Base-by-base conservation (phyloP, 2,113 vertebrate species). In the Tichodroma muraria region DNA sequence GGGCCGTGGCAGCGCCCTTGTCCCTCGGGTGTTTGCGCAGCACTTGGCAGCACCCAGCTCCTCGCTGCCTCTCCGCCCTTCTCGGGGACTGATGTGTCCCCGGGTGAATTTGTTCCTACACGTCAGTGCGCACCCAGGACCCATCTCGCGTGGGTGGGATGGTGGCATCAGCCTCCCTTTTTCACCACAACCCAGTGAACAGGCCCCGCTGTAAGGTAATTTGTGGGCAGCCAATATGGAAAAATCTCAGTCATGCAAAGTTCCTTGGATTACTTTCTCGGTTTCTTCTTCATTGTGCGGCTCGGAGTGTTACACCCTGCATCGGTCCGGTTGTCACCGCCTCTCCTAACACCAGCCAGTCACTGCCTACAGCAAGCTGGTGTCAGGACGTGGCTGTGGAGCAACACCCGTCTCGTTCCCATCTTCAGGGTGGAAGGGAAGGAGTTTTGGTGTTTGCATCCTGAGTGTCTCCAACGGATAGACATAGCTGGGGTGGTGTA, bases 61-160 rank as follows among this genome's bases (percentile, higher is more conserved):
- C 0, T 44, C 3, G 7, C n/a, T 25, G 52, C 25, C 5, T 1
- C 33, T n/a, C 21, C 1, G 1, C 17, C 42, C 54, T 6, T 47
- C 59, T 53, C 35, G 35, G 54, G 53, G 22, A 11, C 19, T 3
- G 28, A 4, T 15, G 33, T 14, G 79, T 68, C 22, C 23, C 40
- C 57, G 9, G 4, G 28, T 27, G 10, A 68, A 33, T 54, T 31
- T 80, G 13, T 47, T 37, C 44, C 49, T 59, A 12, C 9, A 3
- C 9, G 10, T 66, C 63, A 13, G 3, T 54, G 53, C 24, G n/a
- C n/a, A n/a, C n/a, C 42, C 75, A 22, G 49, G 9, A 9, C 4
- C 16, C 22, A 13, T 42, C 30, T 31, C 42, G 7, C 10, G 7
- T 11, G 23, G 12, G 22, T 49, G 40, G 53, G 31, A 15, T 9